phyloP scores from a whole-genome alignment of 2,113 vertebrate species.

The Heterocephalus glaber region DNA sequence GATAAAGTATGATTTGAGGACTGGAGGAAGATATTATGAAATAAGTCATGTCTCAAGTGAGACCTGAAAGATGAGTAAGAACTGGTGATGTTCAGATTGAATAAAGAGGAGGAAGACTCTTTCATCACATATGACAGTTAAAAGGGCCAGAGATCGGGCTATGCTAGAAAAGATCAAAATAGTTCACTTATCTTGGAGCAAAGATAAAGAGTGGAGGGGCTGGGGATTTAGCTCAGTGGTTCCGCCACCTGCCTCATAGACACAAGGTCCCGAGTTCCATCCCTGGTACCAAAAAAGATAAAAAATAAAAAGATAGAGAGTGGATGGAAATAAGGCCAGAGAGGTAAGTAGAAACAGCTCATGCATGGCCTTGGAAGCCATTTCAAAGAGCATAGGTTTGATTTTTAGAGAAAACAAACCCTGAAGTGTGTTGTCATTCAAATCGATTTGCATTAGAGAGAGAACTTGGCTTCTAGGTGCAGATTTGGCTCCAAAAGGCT shows the following conservation, averaged over 20 bases:
- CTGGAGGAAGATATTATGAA: background rate
- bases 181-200: slow-evolving; percentile 4
- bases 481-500: background rate
- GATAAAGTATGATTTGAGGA: background rate
- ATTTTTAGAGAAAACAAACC: slow-evolving; percentile 16
- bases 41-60: background rate
- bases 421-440: background rate
- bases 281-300: too few species aligned
- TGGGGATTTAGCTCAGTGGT: too few species aligned
- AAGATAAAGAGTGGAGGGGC: background rate
- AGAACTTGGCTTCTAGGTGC: background rate
- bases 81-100: background rate
- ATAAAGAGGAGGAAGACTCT: background rate
- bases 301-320: too few species aligned
- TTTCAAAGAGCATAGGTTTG: background rate
- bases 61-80: background rate
- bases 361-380: background rate
- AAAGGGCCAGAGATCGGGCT: background rate
- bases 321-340: background rate
- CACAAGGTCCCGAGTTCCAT: too few species aligned
- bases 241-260: too few species aligned
- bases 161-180: background rate
- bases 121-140: background rate
- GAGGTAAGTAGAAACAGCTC: background rate
- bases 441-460: background rate